These are phyloP conservation scores for Toxotes jaculatrix DNA, from an alignment of 2,113 vertebrate genomes.

Conservation along the genomic window DNA sequence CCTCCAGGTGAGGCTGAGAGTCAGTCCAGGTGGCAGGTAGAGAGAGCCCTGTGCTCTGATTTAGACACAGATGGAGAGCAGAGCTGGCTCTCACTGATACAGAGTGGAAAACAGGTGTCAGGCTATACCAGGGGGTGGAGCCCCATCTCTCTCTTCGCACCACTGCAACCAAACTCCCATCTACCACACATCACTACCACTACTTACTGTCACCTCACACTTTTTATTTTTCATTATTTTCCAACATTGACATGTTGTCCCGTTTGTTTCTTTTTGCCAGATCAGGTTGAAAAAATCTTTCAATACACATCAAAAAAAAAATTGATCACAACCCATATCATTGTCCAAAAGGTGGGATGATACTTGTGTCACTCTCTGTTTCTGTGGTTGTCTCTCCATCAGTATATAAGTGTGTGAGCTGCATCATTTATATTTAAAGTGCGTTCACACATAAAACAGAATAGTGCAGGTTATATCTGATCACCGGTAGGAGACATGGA, in stretches of 20 bases:
- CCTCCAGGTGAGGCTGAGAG: slow-evolving; percentile 37
- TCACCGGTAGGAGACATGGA: slow-evolving; percentile 54
- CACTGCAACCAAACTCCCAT: slow-evolving; percentile 34
- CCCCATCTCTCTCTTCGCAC: slow-evolving; percentile 54
- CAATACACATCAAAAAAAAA: not conserved
- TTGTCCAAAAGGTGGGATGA: not conserved
- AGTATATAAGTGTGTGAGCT: slow-evolving; percentile 3
- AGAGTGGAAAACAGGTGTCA: slow-evolving; percentile 78
- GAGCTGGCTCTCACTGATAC: slow-evolving; percentile 67
- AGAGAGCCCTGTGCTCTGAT: slow-evolving; percentile 71
- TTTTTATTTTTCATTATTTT: not conserved
- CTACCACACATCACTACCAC: slow-evolving; percentile 17
- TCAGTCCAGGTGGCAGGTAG: slow-evolving; percentile 44
- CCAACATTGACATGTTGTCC: not conserved
- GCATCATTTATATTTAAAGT: slow-evolving; percentile 76
- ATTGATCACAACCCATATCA: not conserved
- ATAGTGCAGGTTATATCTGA: slow-evolving; percentile 71
- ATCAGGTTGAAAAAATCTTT: not conserved
- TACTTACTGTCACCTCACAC: not conserved
- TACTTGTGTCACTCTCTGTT: slow-evolving; percentile 14
- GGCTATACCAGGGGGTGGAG: slow-evolving; percentile 77
- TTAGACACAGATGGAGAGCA: slow-evolving; percentile 74
- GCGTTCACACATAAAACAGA: slow-evolving; percentile 25
- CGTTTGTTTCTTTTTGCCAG: not conserved
- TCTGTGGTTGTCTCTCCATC: slow-evolving; percentile 1